Conservation (phyloP, 2,888 invertebrate species). For the Cataglyphis albicans region DNA sequence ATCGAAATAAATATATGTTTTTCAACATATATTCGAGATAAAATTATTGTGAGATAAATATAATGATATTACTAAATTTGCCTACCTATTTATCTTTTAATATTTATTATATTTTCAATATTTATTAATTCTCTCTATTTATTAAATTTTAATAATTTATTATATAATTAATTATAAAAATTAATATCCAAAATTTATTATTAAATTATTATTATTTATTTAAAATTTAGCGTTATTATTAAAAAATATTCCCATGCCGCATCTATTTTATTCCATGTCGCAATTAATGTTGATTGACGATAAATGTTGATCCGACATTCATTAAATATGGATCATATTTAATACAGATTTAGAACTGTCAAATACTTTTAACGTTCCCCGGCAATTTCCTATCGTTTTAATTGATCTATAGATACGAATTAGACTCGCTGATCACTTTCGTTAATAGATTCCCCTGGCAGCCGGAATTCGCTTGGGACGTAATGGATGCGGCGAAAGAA, state of each 20-base stretch:
- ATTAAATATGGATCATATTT: not conserved
- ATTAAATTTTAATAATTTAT: not conserved
- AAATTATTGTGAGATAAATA: not conserved
- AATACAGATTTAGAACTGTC: not conserved
- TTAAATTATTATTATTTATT: not conserved
- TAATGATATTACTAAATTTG: not conserved
- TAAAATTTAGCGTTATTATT: not conserved
- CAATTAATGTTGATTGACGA: not conserved
- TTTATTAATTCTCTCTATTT: no score
- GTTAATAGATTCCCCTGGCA: slow-evolving; percentile 88
- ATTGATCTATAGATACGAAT: slow-evolving; percentile 27
- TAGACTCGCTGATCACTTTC: slow-evolving; percentile 34
- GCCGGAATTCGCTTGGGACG: slow-evolving; percentile 88
- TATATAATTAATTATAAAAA: not conserved
- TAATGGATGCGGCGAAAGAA: slow-evolving; percentile 88
- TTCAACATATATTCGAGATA: not conserved
- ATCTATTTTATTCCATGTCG: not conserved
- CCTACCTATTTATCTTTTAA: not conserved
- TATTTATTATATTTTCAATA: not conserved
- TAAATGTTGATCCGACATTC: not conserved
- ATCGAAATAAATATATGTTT: not conserved
- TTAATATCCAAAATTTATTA: not conserved
- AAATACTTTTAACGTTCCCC: not conserved
- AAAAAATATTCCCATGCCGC: not conserved
- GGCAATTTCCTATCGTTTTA: not conserved